phyloP scores from a whole-genome alignment of 2,113 vertebrate species.

The Atrichornis clamosus region DNA sequence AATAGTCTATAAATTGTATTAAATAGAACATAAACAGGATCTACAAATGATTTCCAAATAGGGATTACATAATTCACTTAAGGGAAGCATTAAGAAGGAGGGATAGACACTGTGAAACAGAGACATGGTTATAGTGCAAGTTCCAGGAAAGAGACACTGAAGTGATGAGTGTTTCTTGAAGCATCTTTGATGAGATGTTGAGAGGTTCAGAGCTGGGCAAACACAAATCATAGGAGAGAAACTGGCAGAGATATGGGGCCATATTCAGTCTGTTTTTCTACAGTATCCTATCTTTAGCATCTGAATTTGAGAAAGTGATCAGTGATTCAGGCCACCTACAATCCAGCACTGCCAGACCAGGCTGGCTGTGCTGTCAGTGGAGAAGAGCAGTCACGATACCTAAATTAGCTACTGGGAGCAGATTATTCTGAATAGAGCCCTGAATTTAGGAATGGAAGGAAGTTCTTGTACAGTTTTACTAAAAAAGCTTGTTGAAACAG shows the following conservation, averaged over 20 bases:
- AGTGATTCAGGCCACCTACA: conserved; percentile 69
- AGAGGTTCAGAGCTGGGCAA: not conserved
- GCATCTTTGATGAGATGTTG: not conserved
- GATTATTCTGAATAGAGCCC: conserved; percentile 4
- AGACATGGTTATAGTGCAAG: not conserved
- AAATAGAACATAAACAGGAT: not conserved
- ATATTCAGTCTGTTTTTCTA: conserved; percentile 33
- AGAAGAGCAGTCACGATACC: conserved; percentile 30
- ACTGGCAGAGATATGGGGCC: not conserved
- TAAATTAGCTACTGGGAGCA: conserved; percentile 45
- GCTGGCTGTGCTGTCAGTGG: conserved; percentile 45
- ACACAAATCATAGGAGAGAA: not conserved
- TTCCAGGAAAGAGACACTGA: not conserved
- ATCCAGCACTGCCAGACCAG: conserved; percentile 46
- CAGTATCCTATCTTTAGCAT: conserved; percentile 53
- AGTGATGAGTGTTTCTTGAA: not conserved
- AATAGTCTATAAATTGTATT: not conserved
- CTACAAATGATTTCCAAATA: not conserved
- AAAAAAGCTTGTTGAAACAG: not conserved
- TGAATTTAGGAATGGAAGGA: not conserved
- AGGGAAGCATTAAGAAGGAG: not conserved
- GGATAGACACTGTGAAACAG: not conserved
- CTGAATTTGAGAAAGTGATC: conserved; percentile 55
- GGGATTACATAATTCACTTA: not conserved
- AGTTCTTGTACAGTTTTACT: not conserved